These are phyloP conservation scores for Eupeodes luniger DNA, from an alignment of 2,888 invertebrate genomes.

Conservation along the genomic window DNA sequence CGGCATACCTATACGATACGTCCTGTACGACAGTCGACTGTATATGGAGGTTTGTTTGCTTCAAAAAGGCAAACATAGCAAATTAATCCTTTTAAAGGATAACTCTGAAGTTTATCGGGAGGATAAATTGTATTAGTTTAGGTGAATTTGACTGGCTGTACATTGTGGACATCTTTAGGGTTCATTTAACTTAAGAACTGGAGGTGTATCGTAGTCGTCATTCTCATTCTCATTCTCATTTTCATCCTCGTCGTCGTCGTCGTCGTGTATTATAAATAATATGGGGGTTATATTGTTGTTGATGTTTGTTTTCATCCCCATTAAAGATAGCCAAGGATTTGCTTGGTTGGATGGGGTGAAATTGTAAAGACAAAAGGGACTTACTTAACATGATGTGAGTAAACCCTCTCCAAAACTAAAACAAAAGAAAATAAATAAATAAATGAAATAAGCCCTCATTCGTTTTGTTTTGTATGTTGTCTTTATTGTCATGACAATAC, in stretches of 20 bases:
- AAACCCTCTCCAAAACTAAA: constrained; percentile 52
- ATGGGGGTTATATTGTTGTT: constrained; percentile 36
- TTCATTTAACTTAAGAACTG: constrained; percentile 69
- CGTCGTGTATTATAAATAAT: constrained; percentile 1
- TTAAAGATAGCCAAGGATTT: constrained; percentile 54
- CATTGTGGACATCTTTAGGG: constrained; percentile 62
- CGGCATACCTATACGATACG: too few relatives aligned
- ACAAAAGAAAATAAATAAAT: constrained; percentile 55
- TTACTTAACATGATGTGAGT: constrained; percentile 54
- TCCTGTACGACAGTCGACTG: background rate
- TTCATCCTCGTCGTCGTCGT: background rate
- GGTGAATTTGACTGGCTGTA: constrained; percentile 50
- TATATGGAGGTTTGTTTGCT: constrained; percentile 6
- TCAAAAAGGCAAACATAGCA: constrained; percentile 63
- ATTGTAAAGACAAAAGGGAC: constrained; percentile 40
- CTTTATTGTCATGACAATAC: constrained; percentile 8
- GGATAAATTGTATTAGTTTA: constrained; percentile 71
- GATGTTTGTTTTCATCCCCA: constrained; percentile 70
- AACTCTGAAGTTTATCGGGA: constrained; percentile 68
- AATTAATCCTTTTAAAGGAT: constrained; percentile 74
- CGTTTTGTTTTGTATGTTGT: constrained; percentile 17
- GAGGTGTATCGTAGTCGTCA: background rate
- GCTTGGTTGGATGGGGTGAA: constrained; percentile 2
- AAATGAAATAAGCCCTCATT: constrained; percentile 52
- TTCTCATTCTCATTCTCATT: too few relatives aligned